Percentiles rank a stretch among this genome's conserved stretches.
These are phyloP conservation scores for Andrena minutula DNA, from an alignment of 2,888 invertebrate species.

Conservation along the genomic window DNA sequence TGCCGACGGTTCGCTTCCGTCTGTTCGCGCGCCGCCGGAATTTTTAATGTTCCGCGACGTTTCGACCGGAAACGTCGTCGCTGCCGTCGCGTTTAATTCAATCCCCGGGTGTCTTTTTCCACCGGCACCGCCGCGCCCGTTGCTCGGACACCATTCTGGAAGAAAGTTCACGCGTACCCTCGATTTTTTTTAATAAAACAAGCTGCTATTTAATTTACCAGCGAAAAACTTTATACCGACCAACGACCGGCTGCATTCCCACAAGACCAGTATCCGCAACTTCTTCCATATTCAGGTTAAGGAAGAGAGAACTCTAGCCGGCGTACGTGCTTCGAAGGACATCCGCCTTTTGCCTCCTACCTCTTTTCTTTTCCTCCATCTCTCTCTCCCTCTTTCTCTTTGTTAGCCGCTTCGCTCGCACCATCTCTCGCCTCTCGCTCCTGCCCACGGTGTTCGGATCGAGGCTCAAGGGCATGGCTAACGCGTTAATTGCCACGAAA, in stretches of 20 bases:
- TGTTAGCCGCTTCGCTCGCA: background rate
- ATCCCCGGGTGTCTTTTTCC: background rate
- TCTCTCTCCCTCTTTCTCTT: background rate
- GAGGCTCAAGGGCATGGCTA: constrained; percentile 30
- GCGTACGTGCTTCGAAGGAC: constrained; percentile 46
- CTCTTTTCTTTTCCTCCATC: background rate
- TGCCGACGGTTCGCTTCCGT: constrained; percentile 4
- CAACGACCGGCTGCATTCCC: constrained; percentile 11
- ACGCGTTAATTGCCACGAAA: constrained; percentile 74
- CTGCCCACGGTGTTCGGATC: constrained; percentile 14
- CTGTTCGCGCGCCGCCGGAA: background rate
- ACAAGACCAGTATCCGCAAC: constrained; percentile 8
- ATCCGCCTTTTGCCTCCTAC: constrained; percentile 19
- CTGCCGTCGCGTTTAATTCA: constrained; percentile 5
- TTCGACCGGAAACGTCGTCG: background rate
- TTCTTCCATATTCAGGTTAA: constrained; percentile 54
- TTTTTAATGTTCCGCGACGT: constrained; percentile 28
- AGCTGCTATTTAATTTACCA: background rate
- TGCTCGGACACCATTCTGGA: too few species aligned
- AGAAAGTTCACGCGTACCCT: too few species aligned
- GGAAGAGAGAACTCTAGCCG: constrained; percentile 39
- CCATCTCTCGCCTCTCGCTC: background rate
- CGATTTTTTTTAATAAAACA: constrained; percentile 32
- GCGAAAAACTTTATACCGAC: background rate
- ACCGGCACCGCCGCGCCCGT: background rate